Evolutionary conservation across 2,888 invertebrate species (phyloP).

Genomic region (Imbricaverruca yamaguchii): DNA sequence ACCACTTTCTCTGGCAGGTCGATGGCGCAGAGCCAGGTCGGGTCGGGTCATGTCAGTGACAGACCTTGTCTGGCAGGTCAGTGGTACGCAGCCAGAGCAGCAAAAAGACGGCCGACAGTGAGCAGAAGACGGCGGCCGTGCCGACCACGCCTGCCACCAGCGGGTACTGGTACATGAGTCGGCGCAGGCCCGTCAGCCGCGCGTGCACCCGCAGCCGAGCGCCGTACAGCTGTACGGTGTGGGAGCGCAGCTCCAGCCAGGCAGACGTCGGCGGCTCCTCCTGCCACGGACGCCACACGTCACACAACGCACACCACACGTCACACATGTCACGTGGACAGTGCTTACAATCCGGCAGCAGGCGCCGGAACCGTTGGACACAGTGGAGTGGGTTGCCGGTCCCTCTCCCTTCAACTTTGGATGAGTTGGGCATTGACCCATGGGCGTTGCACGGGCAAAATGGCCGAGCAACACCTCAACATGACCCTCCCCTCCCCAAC

Average conservation of each 20-base stretch:
- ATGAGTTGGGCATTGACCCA: too few species aligned
- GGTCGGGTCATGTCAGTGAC: too few species aligned
- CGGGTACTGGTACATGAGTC: conserved; percentile 17
- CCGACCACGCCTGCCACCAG: background rate
- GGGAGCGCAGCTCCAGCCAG: conserved; percentile 11
- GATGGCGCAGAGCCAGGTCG: too few species aligned
- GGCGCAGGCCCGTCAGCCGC: conserved; percentile 1
- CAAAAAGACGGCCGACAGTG: background rate
- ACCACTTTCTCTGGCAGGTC: too few species aligned
- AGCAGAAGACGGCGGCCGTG: conserved; percentile 10
- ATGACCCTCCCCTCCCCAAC: too few species aligned
- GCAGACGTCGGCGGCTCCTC: background rate
- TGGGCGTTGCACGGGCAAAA: too few species aligned
- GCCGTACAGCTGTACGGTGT: background rate
- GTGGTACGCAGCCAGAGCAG: background rate
- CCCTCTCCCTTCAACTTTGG: too few species aligned
- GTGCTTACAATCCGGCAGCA: too few species aligned
- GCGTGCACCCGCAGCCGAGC: conserved; percentile 14
- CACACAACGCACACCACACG: background rate
- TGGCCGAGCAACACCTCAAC: too few species aligned
- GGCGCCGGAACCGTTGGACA: too few species aligned
- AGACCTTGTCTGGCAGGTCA: background rate
- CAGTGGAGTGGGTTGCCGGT: too few species aligned
- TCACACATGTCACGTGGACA: background rate
- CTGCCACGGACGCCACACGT: background rate